phyloP scores from a whole-genome alignment of 2,113 vertebrate genomes.

The Rostratula benghalensis region DNA sequence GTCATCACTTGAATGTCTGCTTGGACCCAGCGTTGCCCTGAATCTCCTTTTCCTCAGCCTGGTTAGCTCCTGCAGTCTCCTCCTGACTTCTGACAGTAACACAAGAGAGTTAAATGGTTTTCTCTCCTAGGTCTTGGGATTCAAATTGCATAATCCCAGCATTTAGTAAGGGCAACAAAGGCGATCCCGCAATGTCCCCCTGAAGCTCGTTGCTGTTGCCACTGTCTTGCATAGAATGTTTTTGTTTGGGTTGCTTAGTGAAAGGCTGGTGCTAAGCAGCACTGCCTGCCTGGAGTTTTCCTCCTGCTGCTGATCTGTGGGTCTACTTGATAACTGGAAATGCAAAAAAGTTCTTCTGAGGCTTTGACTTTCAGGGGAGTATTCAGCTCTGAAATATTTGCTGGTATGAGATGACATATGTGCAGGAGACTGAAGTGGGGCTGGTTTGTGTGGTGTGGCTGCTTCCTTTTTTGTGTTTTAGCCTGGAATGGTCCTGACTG shows the following conservation, averaged over 20 bases:
- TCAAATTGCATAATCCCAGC: not conserved
- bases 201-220: not conserved
- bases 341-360: not conserved
- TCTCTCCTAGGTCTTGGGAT: not conserved
- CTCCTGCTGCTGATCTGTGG: not conserved
- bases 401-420: not conserved
- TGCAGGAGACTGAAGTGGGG: not conserved
- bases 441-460: not conserved
- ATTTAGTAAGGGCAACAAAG: not conserved
- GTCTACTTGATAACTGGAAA: not conserved
- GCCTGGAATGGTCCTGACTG: not conserved
- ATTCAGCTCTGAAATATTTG: not conserved
- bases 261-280: not conserved
- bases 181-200: accelerated
- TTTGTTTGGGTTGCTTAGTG: not conserved
- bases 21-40: not conserved
- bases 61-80: not conserved
- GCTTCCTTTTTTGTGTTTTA: not conserved
- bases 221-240: not conserved
- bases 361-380: not conserved
- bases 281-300: not conserved
- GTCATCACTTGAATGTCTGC: not conserved
- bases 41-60: not conserved
- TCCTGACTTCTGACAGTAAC: not conserved
- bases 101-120: not conserved